Evolutionary conservation across 2,888 invertebrate genomes (phyloP).

Genomic region (Melitaea athalia): DNA sequence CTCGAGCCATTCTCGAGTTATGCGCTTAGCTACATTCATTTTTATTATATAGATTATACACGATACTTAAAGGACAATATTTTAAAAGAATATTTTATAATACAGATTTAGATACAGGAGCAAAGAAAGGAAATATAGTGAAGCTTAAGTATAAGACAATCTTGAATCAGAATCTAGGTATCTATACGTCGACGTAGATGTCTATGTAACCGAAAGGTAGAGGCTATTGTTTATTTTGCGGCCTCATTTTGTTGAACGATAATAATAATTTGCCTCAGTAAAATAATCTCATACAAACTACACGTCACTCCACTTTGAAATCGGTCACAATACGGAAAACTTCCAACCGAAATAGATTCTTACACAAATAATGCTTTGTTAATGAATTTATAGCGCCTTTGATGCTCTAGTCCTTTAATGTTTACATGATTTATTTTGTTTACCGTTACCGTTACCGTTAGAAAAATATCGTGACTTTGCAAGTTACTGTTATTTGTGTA

Average conservation of each 20-base stretch:
- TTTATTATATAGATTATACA: no score
- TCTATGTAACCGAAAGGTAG: conserved; percentile 41
- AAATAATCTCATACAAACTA: conserved; percentile 53
- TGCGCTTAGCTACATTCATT: no score
- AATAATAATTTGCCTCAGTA: conserved; percentile 59
- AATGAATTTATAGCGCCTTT: conserved; percentile 36
- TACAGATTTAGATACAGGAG: no score
- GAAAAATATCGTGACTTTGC: conserved; percentile 5
- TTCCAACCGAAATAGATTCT: conserved; percentile 52
- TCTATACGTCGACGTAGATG: neutral
- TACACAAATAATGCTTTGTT: conserved; percentile 38
- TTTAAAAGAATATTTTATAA: no score
- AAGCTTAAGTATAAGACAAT: no score
- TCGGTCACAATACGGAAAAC: conserved; percentile 65
- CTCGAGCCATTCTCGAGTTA: no score
- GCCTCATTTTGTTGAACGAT: conserved; percentile 52
- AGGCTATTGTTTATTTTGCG: conserved; percentile 62
- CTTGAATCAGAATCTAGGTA: neutral
- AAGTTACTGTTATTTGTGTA: neutral
- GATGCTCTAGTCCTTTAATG: conserved; percentile 32
- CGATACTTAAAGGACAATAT: no score
- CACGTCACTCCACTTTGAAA: conserved; percentile 56
- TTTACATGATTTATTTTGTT: conserved; percentile 22
- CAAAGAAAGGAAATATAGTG: no score
- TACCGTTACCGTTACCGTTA: conserved; percentile 13